phyloP scores from a whole-genome alignment of 1,140 invertebrate species.

The Megalopta genalis region DNA sequence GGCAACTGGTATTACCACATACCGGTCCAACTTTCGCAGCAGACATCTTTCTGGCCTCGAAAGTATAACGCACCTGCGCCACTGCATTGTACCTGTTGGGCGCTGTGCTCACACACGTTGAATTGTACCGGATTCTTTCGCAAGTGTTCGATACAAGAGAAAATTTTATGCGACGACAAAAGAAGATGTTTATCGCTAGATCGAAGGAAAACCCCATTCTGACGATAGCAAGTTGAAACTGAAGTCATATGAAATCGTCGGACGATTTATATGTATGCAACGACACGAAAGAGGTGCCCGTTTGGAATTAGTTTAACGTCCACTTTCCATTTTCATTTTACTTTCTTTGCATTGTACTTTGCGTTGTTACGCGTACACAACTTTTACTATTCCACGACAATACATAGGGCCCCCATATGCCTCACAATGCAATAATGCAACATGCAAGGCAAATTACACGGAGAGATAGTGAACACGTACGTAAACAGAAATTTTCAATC shows the following conservation, averaged over 20 bases:
- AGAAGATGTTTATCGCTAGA: too few species aligned
- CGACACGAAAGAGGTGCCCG: conserved; percentile 42
- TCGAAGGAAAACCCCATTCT: too few species aligned
- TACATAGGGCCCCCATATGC: background rate
- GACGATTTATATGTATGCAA: conserved; percentile 40
- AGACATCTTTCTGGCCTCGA: conserved; percentile 18
- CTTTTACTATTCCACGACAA: background rate
- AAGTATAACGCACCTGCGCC: conserved; percentile 19
- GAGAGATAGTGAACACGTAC: too few species aligned
- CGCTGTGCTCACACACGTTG: background rate
- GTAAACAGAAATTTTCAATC: too few species aligned
- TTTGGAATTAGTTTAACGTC: conserved; percentile 49
- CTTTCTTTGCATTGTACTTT: conserved; percentile 40
- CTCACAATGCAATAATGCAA: too few species aligned
- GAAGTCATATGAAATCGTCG: too few species aligned
- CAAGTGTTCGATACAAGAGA: background rate
- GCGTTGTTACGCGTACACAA: conserved; percentile 10
- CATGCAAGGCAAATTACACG: too few species aligned
- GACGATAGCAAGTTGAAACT: too few species aligned
- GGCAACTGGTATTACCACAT: conserved; percentile 30
- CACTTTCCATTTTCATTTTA: conserved; percentile 65
- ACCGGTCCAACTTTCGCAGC: conserved; percentile 22
- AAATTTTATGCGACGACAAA: too few species aligned
- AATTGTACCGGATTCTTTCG: background rate
- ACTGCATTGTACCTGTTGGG: too few species aligned